phyloP scores from a whole-genome alignment of 2,113 vertebrate species.

The Corythaixoides concolor region DNA sequence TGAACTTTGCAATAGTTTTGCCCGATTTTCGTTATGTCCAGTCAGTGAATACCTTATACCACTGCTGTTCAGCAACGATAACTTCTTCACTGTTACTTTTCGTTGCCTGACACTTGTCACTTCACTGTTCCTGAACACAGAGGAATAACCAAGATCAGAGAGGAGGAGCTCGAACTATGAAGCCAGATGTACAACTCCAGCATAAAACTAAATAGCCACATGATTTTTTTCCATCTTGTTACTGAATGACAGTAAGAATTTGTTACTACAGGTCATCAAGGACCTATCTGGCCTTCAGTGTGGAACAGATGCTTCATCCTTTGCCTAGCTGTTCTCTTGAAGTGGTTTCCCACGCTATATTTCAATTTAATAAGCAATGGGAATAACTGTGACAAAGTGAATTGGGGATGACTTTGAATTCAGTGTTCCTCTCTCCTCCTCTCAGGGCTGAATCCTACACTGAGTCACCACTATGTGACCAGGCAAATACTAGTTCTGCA shows the following conservation, averaged over 20 bases:
- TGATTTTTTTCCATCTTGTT: not conserved
- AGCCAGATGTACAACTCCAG: not conserved
- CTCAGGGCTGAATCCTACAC: not conserved
- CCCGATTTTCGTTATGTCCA: not conserved
- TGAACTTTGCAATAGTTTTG: not conserved
- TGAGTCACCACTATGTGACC: not conserved
- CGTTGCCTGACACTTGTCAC: not conserved
- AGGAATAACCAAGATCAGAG: not conserved
- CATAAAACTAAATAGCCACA: not conserved
- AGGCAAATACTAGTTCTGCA: not conserved
- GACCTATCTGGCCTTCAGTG: not conserved
- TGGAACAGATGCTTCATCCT: not conserved
- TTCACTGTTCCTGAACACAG: not conserved
- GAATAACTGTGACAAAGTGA: not conserved
- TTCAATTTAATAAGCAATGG: not conserved
- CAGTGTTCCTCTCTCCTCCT: not conserved
- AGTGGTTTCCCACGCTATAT: not conserved
- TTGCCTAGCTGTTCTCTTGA: not conserved
- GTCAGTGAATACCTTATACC: not conserved
- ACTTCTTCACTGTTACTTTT: not conserved
- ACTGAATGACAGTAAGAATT: not conserved
- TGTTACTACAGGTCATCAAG: not conserved
- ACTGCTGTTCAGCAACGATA: not conserved
- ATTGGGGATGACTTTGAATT: not conserved
- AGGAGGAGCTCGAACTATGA: fast-evolving